Evolutionary conservation across 1,140 invertebrate species (phyloP).

Genomic region (Rhizoglyphus robini): DNA sequence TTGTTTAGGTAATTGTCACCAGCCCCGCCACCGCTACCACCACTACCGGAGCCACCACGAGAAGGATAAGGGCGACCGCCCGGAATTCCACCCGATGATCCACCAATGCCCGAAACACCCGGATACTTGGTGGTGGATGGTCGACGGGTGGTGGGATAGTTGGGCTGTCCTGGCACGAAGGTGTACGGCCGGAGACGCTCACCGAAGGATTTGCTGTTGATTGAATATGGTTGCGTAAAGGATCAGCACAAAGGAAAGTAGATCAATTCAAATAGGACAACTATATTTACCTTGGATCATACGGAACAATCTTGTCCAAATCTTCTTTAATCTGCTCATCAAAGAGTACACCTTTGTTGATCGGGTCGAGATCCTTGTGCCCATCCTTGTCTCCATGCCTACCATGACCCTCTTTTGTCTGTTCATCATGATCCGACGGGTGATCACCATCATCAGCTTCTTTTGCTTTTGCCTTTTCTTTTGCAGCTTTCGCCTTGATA

Average conservation of each 20-base stretch:
- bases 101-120: background rate
- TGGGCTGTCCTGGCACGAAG: background rate
- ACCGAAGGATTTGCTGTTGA: background rate
- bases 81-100: background rate
- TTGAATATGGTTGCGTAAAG: background rate
- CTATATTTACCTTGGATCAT: constrained; percentile 13
- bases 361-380: background rate
- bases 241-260: background rate
- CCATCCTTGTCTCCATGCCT: background rate
- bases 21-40: constrained; percentile 3
- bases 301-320: constrained; percentile 5
- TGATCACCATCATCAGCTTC: background rate
- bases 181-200: background rate
- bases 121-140: background rate
- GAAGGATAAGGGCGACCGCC: background rate
- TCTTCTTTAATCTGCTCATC: constrained; percentile 14
- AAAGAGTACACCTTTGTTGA: background rate
- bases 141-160: background rate
- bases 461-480: background rate
- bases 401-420: constrained; percentile 1
- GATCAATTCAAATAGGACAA: no score
- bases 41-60: background rate
- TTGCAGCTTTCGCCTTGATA: background rate
- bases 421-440: background rate
- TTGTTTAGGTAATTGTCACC: background rate